Evolutionary conservation across 2,888 invertebrate species (phyloP).

Genomic region (Saturnia japonica): DNA sequence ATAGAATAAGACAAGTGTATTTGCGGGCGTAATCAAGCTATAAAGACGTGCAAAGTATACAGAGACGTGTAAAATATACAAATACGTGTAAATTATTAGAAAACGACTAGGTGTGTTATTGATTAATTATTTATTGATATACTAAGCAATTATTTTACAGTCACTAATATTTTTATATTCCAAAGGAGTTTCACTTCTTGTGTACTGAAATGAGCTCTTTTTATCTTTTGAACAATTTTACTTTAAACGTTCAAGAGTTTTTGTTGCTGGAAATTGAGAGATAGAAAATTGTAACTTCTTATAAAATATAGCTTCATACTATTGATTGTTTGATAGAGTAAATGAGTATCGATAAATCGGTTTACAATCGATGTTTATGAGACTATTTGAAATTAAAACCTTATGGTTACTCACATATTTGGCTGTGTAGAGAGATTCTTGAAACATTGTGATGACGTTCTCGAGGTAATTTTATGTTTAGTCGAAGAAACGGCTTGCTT

Average conservation of each 20-base stretch:
- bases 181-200: background rate
- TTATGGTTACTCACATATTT: background rate
- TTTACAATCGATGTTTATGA: no score
- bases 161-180: background rate
- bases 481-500: background rate
- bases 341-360: no score
- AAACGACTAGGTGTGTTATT: background rate
- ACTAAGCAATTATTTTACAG: background rate
- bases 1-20: background rate
- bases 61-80: no score
- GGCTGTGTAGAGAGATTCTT: background rate
- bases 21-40: background rate
- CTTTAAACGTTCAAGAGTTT: background rate
- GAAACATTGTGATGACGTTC: background rate
- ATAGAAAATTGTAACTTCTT: no score
- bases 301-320: no score
- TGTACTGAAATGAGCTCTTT: background rate
- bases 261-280: no score
- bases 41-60: background rate
- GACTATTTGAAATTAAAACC: background rate
- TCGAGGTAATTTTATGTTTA: background rate
- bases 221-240: background rate
- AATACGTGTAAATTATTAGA: no score
- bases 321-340: no score
- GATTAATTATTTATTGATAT: background rate